These are phyloP conservation scores for Eciton burchellii DNA, from an alignment of 1,140 invertebrate genomes.

Conservation along the genomic window DNA sequence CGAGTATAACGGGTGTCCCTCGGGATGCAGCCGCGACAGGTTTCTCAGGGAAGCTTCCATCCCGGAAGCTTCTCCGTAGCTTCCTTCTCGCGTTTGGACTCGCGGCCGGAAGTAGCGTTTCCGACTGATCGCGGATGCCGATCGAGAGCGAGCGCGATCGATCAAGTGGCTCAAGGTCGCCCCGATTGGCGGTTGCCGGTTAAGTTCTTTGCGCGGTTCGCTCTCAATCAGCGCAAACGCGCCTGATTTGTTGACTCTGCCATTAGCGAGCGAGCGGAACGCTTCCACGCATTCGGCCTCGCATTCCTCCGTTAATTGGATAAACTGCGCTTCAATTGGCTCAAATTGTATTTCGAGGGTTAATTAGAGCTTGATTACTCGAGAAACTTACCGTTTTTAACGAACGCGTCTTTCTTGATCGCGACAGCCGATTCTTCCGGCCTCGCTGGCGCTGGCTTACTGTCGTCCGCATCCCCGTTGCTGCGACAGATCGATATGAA, in stretches of 20 bases:
- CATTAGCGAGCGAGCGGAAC: constrained; percentile 39
- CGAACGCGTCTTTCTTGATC: constrained; percentile 50
- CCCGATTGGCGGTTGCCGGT: constrained; percentile 2
- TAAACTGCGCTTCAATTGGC: constrained; percentile 26
- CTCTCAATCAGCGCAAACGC: constrained; percentile 23
- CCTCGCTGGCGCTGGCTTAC: constrained; percentile 23
- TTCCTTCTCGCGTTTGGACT: neutral
- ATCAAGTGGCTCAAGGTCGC: constrained; percentile 30
- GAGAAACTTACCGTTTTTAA: constrained; percentile 70
- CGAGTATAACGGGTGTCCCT: constrained; percentile 62
- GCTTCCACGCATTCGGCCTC: constrained; percentile 32
- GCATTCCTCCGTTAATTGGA: constrained; percentile 58
- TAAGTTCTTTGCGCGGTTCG: constrained; percentile 48
- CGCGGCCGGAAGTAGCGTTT: neutral
- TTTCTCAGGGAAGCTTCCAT: too few species aligned
- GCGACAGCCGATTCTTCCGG: constrained; percentile 54
- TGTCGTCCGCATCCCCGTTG: constrained; percentile 65
- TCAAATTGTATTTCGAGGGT: constrained; percentile 44
- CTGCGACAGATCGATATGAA: constrained; percentile 60
- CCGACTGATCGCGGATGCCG: neutral
- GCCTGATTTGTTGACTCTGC: constrained; percentile 35
- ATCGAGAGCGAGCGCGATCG: constrained; percentile 16
- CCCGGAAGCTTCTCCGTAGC: too few species aligned
- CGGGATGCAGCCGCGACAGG: neutral
- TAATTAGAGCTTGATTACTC: constrained; percentile 46